Percentiles rank a stretch among this genome's conserved stretches.
Evolutionary conservation across 2,113 vertebrate species (phyloP).

Genomic region (Suricata suricatta): DNA sequence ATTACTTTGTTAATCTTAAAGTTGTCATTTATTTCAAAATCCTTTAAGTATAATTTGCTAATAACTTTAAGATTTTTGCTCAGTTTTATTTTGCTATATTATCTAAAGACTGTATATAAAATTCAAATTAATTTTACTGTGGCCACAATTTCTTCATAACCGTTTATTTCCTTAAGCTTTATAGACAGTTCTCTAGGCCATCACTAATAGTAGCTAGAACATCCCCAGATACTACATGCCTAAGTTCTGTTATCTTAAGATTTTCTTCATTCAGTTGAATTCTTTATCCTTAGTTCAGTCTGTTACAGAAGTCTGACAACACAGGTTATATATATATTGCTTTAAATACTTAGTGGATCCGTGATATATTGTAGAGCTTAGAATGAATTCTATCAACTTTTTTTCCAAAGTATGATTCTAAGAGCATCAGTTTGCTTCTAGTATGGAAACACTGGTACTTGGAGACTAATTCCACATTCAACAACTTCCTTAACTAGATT

Average conservation of each 20-base stretch:
- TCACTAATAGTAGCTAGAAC: not conserved
- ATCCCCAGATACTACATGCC: not conserved
- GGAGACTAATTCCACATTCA: constrained; percentile 31
- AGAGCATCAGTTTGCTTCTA: constrained; percentile 27
- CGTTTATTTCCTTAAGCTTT: constrained; percentile 9
- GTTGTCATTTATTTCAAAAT: constrained; percentile 27
- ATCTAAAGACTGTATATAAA: not conserved
- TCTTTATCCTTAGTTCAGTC: constrained; percentile 34
- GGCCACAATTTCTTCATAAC: constrained; percentile 20
- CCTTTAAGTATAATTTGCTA: constrained; percentile 42
- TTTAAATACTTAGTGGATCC: constrained; percentile 44
- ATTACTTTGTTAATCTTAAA: constrained; percentile 39
- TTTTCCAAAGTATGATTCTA: constrained; percentile 41
- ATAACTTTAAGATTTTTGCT: constrained; percentile 49
- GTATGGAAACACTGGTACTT: not conserved
- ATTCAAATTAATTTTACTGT: constrained; percentile 54
- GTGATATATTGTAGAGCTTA: constrained; percentile 43
- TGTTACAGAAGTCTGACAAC: constrained; percentile 34
- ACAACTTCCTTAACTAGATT: constrained; percentile 36
- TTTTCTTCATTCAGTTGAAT: constrained; percentile 28
- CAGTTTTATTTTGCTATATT: constrained; percentile 53
- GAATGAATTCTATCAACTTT: constrained; percentile 29
- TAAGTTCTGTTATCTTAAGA: constrained; percentile 35
- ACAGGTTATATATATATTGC: not conserved
- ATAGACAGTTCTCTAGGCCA: not conserved